Evolutionary conservation across 2,113 vertebrate species (phyloP).

Genomic region (Atherinomorus stipes): DNA sequence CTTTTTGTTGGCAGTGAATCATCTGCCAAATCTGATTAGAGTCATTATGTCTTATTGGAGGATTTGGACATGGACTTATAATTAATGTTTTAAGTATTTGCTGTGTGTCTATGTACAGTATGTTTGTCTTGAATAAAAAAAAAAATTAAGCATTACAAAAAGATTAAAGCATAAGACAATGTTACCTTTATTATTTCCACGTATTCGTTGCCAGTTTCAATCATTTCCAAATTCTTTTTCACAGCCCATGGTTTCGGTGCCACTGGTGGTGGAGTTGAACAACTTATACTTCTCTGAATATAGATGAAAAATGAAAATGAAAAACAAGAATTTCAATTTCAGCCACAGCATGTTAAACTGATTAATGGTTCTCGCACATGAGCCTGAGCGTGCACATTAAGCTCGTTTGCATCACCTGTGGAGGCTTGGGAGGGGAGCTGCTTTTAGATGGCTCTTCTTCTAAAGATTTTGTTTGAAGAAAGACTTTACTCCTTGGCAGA

Average conservation of each 20-base stretch:
- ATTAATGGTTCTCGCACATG: no score
- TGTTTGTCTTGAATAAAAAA: not conserved
- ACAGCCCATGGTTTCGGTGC: rapidly evolving
- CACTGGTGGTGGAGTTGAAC: conserved; percentile 26
- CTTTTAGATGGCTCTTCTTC: not conserved
- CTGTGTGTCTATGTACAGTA: no score
- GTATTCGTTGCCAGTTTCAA: rapidly evolving
- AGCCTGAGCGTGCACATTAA: not conserved
- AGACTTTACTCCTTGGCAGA: not conserved
- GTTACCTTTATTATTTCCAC: conserved; percentile 7
- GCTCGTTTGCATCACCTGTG: not conserved
- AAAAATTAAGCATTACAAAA: not conserved
- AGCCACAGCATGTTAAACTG: no score
- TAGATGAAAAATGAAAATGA: rapidly evolving
- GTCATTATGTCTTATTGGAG: not conserved
- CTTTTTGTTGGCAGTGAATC: not conserved
- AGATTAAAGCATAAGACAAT: not conserved
- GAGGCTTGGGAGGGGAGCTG: not conserved
- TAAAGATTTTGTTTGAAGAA: not conserved
- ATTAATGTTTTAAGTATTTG: not conserved
- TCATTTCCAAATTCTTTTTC: rapidly evolving
- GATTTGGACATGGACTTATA: no score
- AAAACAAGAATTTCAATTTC: no score
- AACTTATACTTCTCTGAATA: not conserved
- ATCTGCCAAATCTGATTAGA: no score